Conservation (phyloP, 2,113 vertebrate genomes). For the Sylvicapra grimmia region DNA sequence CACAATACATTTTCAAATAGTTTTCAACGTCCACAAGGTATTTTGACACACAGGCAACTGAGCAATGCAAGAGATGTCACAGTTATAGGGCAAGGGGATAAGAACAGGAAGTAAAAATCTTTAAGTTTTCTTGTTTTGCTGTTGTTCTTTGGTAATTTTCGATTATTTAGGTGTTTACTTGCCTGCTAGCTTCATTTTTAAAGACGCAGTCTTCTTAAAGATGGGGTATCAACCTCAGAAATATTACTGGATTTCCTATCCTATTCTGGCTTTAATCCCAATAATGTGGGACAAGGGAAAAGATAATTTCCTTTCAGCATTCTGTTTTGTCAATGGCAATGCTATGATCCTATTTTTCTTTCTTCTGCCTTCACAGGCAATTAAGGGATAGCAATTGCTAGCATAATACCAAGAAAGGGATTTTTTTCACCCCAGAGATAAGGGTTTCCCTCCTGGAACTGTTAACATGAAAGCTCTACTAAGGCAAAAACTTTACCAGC, state of each 20-base stretch:
- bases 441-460: constrained; percentile 20
- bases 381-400: not conserved
- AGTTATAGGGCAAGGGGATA: constrained; percentile 67
- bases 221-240: constrained; percentile 43
- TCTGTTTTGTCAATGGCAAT: constrained; percentile 31
- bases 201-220: constrained; percentile 66
- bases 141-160: constrained; percentile 80
- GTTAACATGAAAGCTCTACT: constrained; percentile 29
- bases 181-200: constrained; percentile 65
- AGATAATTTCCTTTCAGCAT: constrained; percentile 34
- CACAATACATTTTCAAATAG: constrained; percentile 90
- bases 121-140: constrained; percentile 69
- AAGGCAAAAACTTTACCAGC: constrained; percentile 39
- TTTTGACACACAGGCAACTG: constrained; percentile 87
- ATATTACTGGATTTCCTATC: constrained; percentile 38
- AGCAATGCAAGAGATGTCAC: constrained; percentile 78
- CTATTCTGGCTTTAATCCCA: constrained; percentile 56
- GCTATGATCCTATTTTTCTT: not conserved
- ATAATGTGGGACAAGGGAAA: constrained; percentile 33
- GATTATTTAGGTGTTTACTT: constrained; percentile 55
- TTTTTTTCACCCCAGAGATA: constrained; percentile 37
- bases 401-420: not conserved
- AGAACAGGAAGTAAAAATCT: constrained; percentile 77
- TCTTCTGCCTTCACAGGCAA: not conserved
- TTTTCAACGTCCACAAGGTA: constrained; percentile 91